Evolutionary conservation across 2,888 invertebrate genomes (phyloP).

Genomic region (Phyto melanocephala): DNA sequence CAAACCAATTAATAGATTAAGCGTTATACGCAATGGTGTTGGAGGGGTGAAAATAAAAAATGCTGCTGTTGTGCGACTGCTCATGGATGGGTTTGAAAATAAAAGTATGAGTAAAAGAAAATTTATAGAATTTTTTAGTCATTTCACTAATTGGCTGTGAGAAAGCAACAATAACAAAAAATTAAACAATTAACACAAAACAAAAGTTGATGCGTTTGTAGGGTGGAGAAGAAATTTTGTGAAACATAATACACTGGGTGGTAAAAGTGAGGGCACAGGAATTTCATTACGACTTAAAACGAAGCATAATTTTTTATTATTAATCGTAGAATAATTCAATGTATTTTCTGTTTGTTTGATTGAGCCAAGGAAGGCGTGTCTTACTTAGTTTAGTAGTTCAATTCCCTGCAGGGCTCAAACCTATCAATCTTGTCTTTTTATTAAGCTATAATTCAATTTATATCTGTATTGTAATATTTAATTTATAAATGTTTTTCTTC

Average conservation of each 20-base stretch:
- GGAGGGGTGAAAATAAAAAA: background rate
- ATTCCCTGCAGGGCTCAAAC: no score
- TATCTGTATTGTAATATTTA: no score
- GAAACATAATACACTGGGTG: background rate
- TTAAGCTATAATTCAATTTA: no score
- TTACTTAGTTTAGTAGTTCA: no score
- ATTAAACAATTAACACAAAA: constrained; percentile 1
- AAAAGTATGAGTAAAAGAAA: background rate
- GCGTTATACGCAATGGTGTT: no score
- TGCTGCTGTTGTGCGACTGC: background rate
- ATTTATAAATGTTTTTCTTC: no score
- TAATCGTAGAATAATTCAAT: background rate
- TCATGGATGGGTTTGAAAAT: background rate
- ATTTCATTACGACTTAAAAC: no score
- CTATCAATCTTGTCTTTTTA: no score
- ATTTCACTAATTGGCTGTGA: constrained; percentile 48
- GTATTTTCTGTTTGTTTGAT: no score
- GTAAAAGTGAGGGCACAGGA: background rate
- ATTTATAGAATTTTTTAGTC: constrained; percentile 17
- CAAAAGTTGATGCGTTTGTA: background rate
- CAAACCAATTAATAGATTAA: background rate
- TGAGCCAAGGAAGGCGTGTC: no score
- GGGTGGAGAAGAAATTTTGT: background rate
- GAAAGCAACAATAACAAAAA: constrained; percentile 2
- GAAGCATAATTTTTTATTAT: no score